Conservation (phyloP, 1,140 invertebrate genomes). For the Anastrepha obliqua region DNA sequence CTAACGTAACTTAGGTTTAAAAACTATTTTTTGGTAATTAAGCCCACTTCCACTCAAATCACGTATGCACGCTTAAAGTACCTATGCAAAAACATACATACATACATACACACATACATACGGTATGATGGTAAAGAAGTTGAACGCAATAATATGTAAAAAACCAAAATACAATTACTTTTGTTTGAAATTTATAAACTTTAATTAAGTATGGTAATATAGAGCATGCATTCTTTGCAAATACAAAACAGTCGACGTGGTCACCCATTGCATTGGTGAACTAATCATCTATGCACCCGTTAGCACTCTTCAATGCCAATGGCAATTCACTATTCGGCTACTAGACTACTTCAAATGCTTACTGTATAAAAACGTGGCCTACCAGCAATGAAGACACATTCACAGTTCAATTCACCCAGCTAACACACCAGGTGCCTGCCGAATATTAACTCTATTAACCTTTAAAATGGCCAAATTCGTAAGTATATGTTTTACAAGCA, state of each 20-base stretch:
- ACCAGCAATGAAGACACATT: background rate
- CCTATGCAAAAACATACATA: too few species aligned
- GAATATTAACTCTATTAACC: background rate
- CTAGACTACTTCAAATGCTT: background rate
- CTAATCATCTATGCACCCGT: constrained; percentile 25
- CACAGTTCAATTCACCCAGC: constrained; percentile 1
- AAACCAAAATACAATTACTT: too few species aligned
- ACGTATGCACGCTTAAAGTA: too few species aligned
- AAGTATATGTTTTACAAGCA: background rate
- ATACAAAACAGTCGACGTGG: background rate
- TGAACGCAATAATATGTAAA: too few species aligned
- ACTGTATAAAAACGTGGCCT: constrained; percentile 3
- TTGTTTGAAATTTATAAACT: too few species aligned
- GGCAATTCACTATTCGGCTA: background rate
- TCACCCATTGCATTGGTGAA: background rate
- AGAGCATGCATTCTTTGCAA: background rate
- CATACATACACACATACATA: too few species aligned
- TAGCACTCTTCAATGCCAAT: background rate
- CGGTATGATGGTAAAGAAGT: too few species aligned
- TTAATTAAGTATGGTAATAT: background rate
- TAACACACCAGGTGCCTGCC: background rate
- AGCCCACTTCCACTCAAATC: too few species aligned
- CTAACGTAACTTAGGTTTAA: too few species aligned
- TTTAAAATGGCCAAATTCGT: constrained; percentile 56
- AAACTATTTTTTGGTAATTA: too few species aligned